Percentiles rank a stretch among this genome's conserved stretches.
Evolutionary conservation across 2,888 invertebrate species (phyloP).

Genomic region (Parascotia fuliginaria): DNA sequence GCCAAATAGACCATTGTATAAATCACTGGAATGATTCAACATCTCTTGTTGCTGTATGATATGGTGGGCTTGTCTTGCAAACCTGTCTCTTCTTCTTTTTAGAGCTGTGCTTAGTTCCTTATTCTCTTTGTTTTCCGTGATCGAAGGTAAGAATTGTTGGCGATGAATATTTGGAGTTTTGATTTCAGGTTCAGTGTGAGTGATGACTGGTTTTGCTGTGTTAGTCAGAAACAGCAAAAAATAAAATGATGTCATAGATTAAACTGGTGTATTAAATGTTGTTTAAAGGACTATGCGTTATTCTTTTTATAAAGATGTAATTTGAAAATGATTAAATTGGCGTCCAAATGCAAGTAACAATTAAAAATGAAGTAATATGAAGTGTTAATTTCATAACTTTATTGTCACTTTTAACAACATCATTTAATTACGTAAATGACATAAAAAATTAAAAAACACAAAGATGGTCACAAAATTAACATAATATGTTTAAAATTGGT

Average conservation of each 20-base stretch:
- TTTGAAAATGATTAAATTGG: background rate
- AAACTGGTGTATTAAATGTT: constrained; percentile 2
- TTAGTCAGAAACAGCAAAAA: constrained; percentile 69
- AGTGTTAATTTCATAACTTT: background rate
- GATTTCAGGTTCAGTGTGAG: constrained; percentile 60
- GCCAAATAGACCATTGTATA: constrained; percentile 59
- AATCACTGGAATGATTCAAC: constrained; percentile 62
- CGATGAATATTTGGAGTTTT: constrained; percentile 56
- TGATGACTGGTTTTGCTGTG: constrained; percentile 62
- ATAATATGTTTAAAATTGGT: background rate
- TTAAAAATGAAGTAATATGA: background rate
- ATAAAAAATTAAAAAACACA: background rate
- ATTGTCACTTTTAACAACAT: background rate
- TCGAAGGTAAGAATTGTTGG: constrained; percentile 57
- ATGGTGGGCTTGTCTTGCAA: constrained; percentile 93
- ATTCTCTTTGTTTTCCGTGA: constrained; percentile 71
- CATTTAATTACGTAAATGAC: background rate
- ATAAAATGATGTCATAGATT: constrained; percentile 38
- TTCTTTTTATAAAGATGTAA: background rate
- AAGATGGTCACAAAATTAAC: too few species aligned
- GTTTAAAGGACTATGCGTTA: constrained; percentile 16
- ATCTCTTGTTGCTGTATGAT: constrained; percentile 92
- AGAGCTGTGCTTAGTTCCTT: constrained; percentile 93
- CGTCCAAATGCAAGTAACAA: background rate
- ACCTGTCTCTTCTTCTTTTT: constrained; percentile 92